Percentiles rank a stretch among this genome's conserved stretches.
These are phyloP conservation scores for Diplogasteroides magnus DNA, from an alignment of 1,140 invertebrate genomes.

Conservation along the genomic window DNA sequence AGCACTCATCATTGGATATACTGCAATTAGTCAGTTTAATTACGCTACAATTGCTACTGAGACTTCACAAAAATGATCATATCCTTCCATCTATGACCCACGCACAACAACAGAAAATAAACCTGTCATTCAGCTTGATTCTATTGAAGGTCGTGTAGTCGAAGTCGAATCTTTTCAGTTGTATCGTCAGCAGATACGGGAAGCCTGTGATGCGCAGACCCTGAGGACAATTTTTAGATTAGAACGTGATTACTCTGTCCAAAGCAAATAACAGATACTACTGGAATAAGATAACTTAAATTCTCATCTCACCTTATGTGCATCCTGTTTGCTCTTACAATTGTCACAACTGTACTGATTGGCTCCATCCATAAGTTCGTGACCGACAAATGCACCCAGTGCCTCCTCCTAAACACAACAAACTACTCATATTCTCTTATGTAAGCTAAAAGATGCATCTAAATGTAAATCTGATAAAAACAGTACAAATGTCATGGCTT, in stretches of 20 bases:
- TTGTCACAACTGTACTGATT: constrained; percentile 86
- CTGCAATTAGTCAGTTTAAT: no score
- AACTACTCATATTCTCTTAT: no score
- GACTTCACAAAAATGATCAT: no score
- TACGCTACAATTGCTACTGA: no score
- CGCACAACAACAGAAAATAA: constrained; percentile 19
- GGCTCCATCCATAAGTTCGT: constrained; percentile 75
- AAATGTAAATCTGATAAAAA: no score
- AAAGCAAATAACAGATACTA: no score
- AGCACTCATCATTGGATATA: no score
- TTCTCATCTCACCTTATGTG: constrained; percentile 77
- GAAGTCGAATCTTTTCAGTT: constrained; percentile 84
- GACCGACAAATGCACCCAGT: constrained; percentile 75
- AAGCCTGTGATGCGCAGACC: constrained; percentile 78
- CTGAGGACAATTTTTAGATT: no score
- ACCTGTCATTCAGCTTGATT: constrained; percentile 86
- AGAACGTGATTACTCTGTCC: no score
- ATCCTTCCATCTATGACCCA: neutral
- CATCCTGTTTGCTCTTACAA: constrained; percentile 81
- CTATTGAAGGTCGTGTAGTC: constrained; percentile 78
- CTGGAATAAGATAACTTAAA: no score
- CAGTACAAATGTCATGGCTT: no score
- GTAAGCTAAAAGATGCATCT: no score
- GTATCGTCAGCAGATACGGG: constrained; percentile 79
- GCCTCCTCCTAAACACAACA: constrained; percentile 70